Conservation (phyloP, 2,888 invertebrate species). For the Girardia tigrina region DNA sequence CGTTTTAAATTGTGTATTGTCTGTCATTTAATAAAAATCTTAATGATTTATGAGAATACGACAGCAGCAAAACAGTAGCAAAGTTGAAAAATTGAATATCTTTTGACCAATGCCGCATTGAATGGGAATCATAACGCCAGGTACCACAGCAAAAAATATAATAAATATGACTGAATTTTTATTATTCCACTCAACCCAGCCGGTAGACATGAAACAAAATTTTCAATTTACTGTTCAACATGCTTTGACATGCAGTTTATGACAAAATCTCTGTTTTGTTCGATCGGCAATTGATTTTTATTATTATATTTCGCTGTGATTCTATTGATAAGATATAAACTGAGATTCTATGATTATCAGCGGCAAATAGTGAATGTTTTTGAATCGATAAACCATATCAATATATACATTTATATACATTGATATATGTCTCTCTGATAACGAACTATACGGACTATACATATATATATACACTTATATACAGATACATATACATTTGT, state of each 20-base stretch:
- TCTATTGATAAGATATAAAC: not conserved
- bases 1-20: not conserved
- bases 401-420: not conserved
- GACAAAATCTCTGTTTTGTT: slow-evolving; percentile 23
- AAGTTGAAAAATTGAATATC: slow-evolving; percentile 23
- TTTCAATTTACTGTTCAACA: slow-evolving; percentile 23
- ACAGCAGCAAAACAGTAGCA: slow-evolving; percentile 16
- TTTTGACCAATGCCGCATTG: slow-evolving; percentile 23
- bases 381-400: not conserved
- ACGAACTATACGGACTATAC: not conserved
- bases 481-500: too few relatives aligned
- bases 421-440: not conserved
- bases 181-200: slow-evolving; percentile 20
- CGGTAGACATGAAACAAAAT: slow-evolving; percentile 20
- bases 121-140: slow-evolving; percentile 15
- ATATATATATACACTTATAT: too few relatives aligned
- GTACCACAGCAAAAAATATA: not conserved
- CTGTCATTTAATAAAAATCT: not conserved
- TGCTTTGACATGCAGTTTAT: slow-evolving; percentile 23
- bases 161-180: slow-evolving; percentile 16
- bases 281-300: slow-evolving; percentile 23
- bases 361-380: slow-evolving; percentile 8
- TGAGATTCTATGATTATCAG: not conserved
- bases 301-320: slow-evolving; percentile 12
- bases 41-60: slow-evolving; percentile 20